These are phyloP conservation scores for Tanaodytes sp. DNA, from an alignment of 2,888 invertebrate genomes.

Conservation along the genomic window DNA sequence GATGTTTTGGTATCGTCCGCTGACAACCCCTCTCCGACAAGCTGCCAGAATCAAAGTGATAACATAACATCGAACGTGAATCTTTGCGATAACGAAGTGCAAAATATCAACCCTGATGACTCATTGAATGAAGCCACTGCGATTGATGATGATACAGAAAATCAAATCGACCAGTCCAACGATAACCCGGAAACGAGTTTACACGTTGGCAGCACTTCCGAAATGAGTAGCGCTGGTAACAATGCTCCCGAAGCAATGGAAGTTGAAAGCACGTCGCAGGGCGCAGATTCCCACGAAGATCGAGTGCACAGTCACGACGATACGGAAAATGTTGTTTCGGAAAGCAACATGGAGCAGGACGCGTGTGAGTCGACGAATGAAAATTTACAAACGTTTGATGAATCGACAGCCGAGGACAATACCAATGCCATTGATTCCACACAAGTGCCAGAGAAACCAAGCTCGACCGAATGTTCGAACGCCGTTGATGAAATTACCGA, in stretches of 20 bases:
- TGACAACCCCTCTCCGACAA: not conserved
- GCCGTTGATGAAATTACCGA: not conserved
- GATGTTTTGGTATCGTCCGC: conserved; percentile 12
- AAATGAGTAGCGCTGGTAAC: conserved; percentile 7
- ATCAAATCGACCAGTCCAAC: not conserved
- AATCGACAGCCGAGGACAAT: conserved; percentile 17
- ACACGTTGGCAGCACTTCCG: conserved; percentile 40
- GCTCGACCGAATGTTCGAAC: conserved; percentile 44
- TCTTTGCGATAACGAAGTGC: not conserved
- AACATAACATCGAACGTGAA: conserved; percentile 37
- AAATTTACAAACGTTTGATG: conserved; percentile 12
- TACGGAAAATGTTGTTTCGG: conserved; percentile 26
- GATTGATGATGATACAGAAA: not conserved
- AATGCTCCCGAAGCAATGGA: conserved; percentile 5
- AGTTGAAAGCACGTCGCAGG: conserved; percentile 24
- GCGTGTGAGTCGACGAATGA: conserved; percentile 19
- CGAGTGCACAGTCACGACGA: not conserved
- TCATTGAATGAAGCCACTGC: conserved; percentile 38
- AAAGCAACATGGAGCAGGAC: conserved; percentile 21
- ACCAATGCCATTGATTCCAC: conserved; percentile 51
- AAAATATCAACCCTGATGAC: conserved; percentile 11
- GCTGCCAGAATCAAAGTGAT: conserved; percentile 27
- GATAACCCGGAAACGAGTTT: conserved; percentile 4
- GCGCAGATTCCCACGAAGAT: not conserved
- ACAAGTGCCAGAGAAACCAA: conserved; percentile 57